A percentile compares a stretch with the other conserved stretches of the same genome.
These are phyloP conservation scores for Corticium candelabrum DNA, from an alignment of 37 sponge, comb jelly and placozoan species.

Conservation along the genomic window DNA sequence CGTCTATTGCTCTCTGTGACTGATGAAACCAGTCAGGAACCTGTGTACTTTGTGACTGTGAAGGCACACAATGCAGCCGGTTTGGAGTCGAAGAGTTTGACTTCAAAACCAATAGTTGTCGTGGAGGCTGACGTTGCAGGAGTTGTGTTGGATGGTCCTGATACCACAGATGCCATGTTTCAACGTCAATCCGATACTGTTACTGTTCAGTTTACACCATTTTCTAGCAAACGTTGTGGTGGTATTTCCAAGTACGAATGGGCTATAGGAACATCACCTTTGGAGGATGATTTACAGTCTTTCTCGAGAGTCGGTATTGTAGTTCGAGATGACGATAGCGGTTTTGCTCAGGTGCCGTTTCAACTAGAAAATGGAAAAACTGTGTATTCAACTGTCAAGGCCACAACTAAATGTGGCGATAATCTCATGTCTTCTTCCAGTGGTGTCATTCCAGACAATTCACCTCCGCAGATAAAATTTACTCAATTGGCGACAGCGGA, in stretches of 20 bases:
- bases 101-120: neutral
- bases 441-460: neutral
- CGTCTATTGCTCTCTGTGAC: neutral
- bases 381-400: neutral
- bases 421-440: neutral
- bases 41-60: conserved; percentile 32
- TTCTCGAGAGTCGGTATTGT: neutral
- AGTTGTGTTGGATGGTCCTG: neutral
- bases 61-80: conserved; percentile 38
- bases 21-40: neutral
- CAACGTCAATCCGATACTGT: neutral
- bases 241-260: neutral
- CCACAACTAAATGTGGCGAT: neutral
- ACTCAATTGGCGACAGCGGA: no score
- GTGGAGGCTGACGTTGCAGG: neutral
- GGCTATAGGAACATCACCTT: neutral
- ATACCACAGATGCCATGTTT: neutral
- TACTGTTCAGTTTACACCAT: neutral
- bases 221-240: neutral
- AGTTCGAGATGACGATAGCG: neutral
- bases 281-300: neutral
- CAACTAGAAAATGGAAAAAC: neutral
- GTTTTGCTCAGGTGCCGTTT: neutral
- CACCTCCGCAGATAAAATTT: neutral
- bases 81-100: conserved; percentile 3